Base-by-base conservation (phyloP, 2,888 invertebrate species). In the Bimastos eiseni region DNA sequence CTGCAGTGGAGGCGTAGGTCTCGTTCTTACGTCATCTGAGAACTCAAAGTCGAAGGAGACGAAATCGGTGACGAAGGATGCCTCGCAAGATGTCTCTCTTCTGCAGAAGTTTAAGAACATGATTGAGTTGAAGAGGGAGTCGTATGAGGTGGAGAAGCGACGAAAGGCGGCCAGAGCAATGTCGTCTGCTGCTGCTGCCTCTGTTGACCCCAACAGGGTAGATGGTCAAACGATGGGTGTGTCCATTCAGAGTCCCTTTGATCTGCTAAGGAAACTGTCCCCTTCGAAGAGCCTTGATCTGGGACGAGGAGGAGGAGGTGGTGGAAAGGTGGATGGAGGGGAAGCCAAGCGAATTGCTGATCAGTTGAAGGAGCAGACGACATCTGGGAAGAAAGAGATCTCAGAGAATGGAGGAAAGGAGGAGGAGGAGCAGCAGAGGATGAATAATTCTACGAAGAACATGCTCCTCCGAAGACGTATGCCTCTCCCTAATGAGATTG, bases 91-190 rank as follows among this genome's bases (percentile, higher is more conserved):
- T 21, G 37, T 86, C 8, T 86, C 86, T 19, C 37, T 86, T 24
- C 37, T 86, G 0, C 86, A 86, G 86, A 86, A 86, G 36, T 86
- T 86, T 15, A 86, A 37, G 37, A 86, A 86, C 86, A 36, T 86
- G 86, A 86, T 86, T 30, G 86, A 86, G 86, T 36, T 86, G 34
- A 86, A 86, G 37, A 86, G 37, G n/a, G 86, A 86, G 19, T 86
- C 34, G 86, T 86, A 86, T 17, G 86, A 86, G 37, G 37, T 33
- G 34, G 86, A 37, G 37, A 86, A 86, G 17, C 86, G 86, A n/a
- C 86, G 37, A 8, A 86, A 86, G 86, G 34, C 70, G n/a, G 70
- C 70, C 30, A 70, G 30, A n/a, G 70, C 70, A n/a, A 30, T 70
- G 70, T 70, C 70, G n/a, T n/a, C 70, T 2, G 30, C n/a, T 0